Percentiles rank a stretch among this genome's conserved stretches.
These are phyloP conservation scores for Trochalopteron elliotii DNA, from an alignment of 2,113 vertebrate genomes.

Conservation along the genomic window DNA sequence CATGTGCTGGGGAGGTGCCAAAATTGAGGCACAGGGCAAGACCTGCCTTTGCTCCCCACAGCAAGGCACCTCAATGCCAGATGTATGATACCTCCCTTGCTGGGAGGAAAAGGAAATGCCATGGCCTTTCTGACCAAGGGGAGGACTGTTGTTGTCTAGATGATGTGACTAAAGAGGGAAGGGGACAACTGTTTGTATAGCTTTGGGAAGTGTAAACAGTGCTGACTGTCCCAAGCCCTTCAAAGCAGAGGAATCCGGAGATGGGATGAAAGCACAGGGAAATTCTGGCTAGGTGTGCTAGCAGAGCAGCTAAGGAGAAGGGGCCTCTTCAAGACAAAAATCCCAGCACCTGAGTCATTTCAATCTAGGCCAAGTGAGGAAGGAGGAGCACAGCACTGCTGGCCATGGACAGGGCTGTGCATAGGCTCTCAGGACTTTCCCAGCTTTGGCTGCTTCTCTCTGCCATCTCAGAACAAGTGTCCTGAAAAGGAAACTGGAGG, in stretches of 20 bases:
- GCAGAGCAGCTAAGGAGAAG: neutral
- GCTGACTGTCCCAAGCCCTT: neutral
- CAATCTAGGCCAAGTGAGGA: neutral
- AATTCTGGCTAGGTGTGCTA: neutral
- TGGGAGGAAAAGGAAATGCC: constrained; percentile 33
- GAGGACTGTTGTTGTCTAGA: constrained; percentile 41
- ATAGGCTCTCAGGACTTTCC: neutral
- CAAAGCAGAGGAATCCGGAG: constrained; percentile 24
- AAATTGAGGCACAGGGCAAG: neutral
- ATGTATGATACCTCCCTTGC: neutral
- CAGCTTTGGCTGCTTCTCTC: neutral
- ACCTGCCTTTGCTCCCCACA: neutral
- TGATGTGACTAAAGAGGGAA: constrained; percentile 44
- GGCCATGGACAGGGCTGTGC: fast-evolving
- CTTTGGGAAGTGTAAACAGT: constrained; percentile 48
- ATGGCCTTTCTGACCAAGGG: neutral
- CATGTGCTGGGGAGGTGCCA: fast-evolving
- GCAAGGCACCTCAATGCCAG: neutral
- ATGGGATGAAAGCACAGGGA: constrained; percentile 11
- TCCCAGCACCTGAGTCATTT: neutral
- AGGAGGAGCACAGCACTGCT: neutral
- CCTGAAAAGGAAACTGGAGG: neutral
- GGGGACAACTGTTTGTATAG: constrained; percentile 29
- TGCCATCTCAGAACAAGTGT: neutral
- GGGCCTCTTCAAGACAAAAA: neutral